Evolutionary conservation across 2,797 vertebrate species (phyloP).

Genomic region (Decapterus maruadsi): DNA sequence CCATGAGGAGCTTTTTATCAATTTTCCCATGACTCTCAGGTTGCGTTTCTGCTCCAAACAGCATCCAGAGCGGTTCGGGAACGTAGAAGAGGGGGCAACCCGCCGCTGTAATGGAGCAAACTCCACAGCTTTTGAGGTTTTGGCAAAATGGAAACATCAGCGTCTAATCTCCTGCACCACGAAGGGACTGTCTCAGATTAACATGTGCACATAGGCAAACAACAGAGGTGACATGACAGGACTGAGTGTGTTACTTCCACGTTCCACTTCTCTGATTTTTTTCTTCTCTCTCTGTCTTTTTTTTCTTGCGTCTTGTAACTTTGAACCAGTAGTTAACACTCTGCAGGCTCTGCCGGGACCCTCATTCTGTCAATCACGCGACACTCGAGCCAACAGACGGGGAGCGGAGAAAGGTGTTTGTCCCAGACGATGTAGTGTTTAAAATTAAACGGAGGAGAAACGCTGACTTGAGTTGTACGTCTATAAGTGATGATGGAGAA

Average conservation of each 20-base stretch:
- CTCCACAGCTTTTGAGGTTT: constrained; percentile 10
- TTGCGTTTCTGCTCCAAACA: constrained; percentile 25
- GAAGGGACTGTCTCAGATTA: constrained; percentile 17
- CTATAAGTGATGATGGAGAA: not conserved
- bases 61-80: constrained; percentile 23
- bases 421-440: constrained; percentile 7
- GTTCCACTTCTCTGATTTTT: constrained; percentile 15
- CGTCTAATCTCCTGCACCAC: not conserved
- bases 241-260: constrained; percentile 1
- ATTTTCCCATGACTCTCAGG: constrained; percentile 38
- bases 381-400: not conserved
- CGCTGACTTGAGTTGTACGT: not conserved
- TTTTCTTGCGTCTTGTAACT: constrained; percentile 2
- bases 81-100: constrained; percentile 19
- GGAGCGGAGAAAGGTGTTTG: not conserved
- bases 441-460: constrained; percentile 16
- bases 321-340: not conserved
- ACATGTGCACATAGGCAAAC: constrained; percentile 19
- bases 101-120: constrained; percentile 34
- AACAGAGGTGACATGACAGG: constrained; percentile 19
- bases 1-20: constrained; percentile 11
- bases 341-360: constrained; percentile 22
- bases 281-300: constrained; percentile 15
- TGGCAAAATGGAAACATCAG: constrained; percentile 24
- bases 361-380: constrained; percentile 54